A percentile compares a stretch with the other conserved stretches of the same genome.
phyloP scores from a whole-genome alignment of 92 coral and sea anemone species.

The Hydrozoanthus gracilis region DNA sequence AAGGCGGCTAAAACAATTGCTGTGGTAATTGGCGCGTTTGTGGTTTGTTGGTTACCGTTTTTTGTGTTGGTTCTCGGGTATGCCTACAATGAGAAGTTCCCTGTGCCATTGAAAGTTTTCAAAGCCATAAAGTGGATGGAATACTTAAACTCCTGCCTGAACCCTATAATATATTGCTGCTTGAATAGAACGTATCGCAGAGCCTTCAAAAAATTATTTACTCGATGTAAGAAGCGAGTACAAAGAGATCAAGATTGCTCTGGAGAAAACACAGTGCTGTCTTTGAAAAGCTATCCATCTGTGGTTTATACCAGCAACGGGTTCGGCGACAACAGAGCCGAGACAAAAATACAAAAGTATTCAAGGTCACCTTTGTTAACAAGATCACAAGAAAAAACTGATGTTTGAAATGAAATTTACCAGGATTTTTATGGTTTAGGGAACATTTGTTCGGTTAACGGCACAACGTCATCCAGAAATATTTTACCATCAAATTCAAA shows the following conservation, averaged over 20 bases:
- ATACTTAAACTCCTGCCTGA: constrained; percentile 88
- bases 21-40: constrained; percentile 91
- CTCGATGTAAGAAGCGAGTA: constrained; percentile 51
- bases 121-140: constrained; percentile 83
- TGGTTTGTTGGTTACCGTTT: constrained; percentile 88
- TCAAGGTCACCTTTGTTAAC: constrained; percentile 6
- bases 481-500: too few relatives aligned
- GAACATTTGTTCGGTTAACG: too few relatives aligned
- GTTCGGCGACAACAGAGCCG: background rate
- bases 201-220: constrained; percentile 81
- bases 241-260: constrained; percentile 21
- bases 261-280: constrained; percentile 4
- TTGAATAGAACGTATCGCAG: constrained; percentile 90
- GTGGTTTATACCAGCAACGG: background rate
- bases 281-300: constrained; percentile 11
- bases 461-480: too few relatives aligned
- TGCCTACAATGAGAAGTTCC: constrained; percentile 47
- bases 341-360: background rate
- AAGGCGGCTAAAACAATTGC: constrained; percentile 98
- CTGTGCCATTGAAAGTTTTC: constrained; percentile 47
- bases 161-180: constrained; percentile 91
- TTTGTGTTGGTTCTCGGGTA: constrained; percentile 76
- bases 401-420: background rate
- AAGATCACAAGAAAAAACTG: background rate
- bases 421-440: too few relatives aligned